A percentile compares a stretch with the other conserved stretches of the same genome.
phyloP scores from a whole-genome alignment of 2,797 vertebrate genomes.

The Gymnothorax reevesii region DNA sequence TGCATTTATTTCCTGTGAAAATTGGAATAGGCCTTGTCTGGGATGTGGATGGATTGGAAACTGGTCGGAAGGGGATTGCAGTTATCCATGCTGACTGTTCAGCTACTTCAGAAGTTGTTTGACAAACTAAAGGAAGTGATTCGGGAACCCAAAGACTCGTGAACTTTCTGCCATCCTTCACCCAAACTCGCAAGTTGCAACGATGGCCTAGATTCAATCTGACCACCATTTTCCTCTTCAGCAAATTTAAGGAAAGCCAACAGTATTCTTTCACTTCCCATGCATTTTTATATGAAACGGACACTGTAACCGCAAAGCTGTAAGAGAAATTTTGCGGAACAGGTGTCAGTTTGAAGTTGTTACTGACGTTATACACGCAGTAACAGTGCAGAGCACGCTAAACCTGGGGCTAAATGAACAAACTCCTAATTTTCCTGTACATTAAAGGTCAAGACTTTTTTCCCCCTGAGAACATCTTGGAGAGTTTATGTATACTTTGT shows the following conservation, averaged over 20 bases:
- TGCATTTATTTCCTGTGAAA: conserved; percentile 85
- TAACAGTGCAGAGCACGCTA: neutral
- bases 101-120: conserved; percentile 82
- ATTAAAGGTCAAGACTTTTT: conserved; percentile 68
- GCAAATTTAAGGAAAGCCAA: neutral
- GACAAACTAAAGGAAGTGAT: conserved; percentile 80
- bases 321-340: neutral
- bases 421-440: conserved; percentile 78
- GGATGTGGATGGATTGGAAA: conserved; percentile 81
- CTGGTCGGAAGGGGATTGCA: conserved; percentile 62
- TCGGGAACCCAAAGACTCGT: conserved; percentile 82
- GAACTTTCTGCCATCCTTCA: neutral
- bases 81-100: conserved; percentile 78
- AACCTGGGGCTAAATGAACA: conserved; percentile 41
- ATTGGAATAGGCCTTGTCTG: conserved; percentile 86
- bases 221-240: neutral
- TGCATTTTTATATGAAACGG: neutral
- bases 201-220: neutral
- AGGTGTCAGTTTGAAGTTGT: neutral
- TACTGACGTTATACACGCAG: neutral
- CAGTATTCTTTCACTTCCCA: neutral
- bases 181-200: conserved; percentile 37
- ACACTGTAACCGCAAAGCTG: neutral
- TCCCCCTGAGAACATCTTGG: conserved; percentile 85
- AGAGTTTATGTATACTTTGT: conserved; percentile 98